Conservation (phyloP, 2,797 vertebrate species). For the Falco biarmicus region DNA sequence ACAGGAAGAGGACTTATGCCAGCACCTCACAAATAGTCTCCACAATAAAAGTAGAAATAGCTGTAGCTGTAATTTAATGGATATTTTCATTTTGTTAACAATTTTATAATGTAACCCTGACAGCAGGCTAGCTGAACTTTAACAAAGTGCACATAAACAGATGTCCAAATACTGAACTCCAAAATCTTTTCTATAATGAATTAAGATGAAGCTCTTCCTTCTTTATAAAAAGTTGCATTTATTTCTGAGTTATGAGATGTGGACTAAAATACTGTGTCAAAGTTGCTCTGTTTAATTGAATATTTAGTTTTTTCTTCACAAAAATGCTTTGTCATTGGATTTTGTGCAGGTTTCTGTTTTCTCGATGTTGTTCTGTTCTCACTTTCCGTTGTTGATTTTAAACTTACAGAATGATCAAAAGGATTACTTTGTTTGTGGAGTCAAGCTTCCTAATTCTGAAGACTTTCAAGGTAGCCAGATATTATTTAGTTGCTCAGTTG, state of each 20-base stretch:
- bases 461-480: constrained; percentile 95
- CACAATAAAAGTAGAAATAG: neutral
- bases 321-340: neutral
- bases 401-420: constrained; percentile 90
- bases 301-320: neutral
- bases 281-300: neutral
- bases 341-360: neutral
- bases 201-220: neutral
- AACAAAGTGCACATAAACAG: neutral
- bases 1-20: neutral
- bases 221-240: neutral
- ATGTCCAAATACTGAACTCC: neutral
- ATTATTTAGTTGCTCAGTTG: neutral
- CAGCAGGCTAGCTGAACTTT: neutral
- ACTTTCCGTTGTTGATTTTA: constrained; percentile 54
- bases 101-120: neutral
- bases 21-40: neutral
- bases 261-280: neutral
- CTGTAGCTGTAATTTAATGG: neutral
- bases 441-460: constrained; percentile 98
- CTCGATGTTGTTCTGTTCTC: neutral
- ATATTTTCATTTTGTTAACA: neutral
- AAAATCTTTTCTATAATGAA: neutral
- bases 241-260: neutral
- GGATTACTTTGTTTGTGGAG: constrained; percentile 96